Conservation (phyloP, 2,888 invertebrate genomes). For the Drosophila flavopinicola region DNA sequence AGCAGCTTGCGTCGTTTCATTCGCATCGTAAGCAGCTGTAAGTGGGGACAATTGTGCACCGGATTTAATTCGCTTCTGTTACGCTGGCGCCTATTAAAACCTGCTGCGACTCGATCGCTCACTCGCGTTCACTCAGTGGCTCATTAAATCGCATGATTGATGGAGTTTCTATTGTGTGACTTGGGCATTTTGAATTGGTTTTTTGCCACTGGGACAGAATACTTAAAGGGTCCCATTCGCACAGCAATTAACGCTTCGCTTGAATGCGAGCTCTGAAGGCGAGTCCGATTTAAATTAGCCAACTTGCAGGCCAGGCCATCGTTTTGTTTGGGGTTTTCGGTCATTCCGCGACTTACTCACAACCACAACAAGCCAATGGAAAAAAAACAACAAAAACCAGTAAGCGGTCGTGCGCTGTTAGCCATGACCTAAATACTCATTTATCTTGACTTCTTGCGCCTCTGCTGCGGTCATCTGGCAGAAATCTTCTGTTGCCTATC, state of each 20-base stretch:
- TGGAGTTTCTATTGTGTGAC: slow-evolving; percentile 52
- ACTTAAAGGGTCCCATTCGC: slow-evolving; percentile 2
- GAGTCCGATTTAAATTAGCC: slow-evolving; percentile 71
- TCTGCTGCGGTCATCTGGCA: slow-evolving; percentile 33
- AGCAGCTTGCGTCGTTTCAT: slow-evolving; percentile 79
- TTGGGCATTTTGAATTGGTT: slow-evolving; percentile 42
- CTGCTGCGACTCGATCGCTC: slow-evolving; percentile 25
- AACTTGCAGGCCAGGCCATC: slow-evolving; percentile 42
- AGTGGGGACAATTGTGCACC: slow-evolving; percentile 15
- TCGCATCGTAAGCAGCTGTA: slow-evolving; percentile 34
- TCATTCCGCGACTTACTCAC: slow-evolving; percentile 15
- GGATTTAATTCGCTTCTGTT: slow-evolving; percentile 16
- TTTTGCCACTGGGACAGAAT: slow-evolving; percentile 18
- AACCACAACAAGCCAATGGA: slow-evolving; percentile 18
- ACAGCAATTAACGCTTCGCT: not conserved
- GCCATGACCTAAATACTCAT: slow-evolving; percentile 73
- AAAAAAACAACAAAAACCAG: slow-evolving; percentile 55
- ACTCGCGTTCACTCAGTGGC: slow-evolving; percentile 36
- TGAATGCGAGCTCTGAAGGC: slow-evolving; percentile 24
- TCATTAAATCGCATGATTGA: slow-evolving; percentile 72
- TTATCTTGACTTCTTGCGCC: slow-evolving; percentile 71
- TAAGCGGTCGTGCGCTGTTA: slow-evolving; percentile 69
- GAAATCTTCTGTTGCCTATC: slow-evolving; percentile 63
- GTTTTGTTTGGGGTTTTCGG: slow-evolving; percentile 20
- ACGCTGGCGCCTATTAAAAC: slow-evolving; percentile 23